Percentiles rank a stretch among this genome's conserved stretches.
These are phyloP conservation scores for Lycia hirtaria DNA, from an alignment of 2,888 invertebrate genomes.

Conservation along the genomic window DNA sequence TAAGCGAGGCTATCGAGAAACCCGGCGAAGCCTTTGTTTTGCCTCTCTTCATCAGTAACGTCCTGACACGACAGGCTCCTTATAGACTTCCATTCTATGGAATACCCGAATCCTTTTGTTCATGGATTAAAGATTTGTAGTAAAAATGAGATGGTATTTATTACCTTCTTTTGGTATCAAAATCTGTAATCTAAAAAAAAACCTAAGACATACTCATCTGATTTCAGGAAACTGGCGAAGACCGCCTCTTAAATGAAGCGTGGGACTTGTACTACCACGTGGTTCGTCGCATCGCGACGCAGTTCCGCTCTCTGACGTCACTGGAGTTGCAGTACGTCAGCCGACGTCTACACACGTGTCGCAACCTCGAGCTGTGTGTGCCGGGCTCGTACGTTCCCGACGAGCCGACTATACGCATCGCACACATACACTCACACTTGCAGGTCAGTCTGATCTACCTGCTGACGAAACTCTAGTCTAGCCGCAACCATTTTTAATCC, in stretches of 20 bases:
- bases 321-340: conserved; percentile 97
- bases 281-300: conserved; percentile 96
- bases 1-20: too few relatives aligned
- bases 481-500: not conserved
- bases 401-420: conserved; percentile 93
- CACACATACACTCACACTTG: conserved; percentile 94
- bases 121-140: not conserved
- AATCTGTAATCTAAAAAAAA: too few relatives aligned
- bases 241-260: conserved; percentile 97
- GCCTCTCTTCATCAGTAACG: too few relatives aligned
- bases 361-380: conserved; percentile 96
- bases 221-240: conserved; percentile 89
- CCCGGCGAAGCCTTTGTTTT: too few relatives aligned
- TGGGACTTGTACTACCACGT: conserved; percentile 99
- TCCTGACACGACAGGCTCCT: too few relatives aligned
- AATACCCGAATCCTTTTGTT: too few relatives aligned
- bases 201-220: too few relatives aligned
- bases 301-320: conserved; percentile 95
- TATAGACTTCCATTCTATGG: too few relatives aligned
- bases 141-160: too few relatives aligned
- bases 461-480: not conserved
- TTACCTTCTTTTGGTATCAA: too few relatives aligned
- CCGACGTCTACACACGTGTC: conserved; percentile 93
- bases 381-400: conserved; percentile 99
- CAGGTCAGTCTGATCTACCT: conserved; percentile 84